Percentiles rank a stretch among this genome's conserved stretches.
Evolutionary conservation across 1,140 invertebrate species (phyloP).

Genomic region (Cydia strobilella): DNA sequence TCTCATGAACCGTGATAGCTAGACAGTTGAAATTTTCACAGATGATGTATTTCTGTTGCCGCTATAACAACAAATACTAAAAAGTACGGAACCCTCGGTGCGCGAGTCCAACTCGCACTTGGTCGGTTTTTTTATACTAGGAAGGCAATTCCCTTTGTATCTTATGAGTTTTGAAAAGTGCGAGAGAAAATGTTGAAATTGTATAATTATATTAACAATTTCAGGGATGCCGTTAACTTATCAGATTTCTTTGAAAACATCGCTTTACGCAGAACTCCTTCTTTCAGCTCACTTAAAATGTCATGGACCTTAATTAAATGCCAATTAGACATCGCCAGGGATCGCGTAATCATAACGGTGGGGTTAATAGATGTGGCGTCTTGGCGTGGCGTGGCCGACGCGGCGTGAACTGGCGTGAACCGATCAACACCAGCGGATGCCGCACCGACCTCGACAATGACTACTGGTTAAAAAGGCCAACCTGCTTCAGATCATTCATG

Average conservation of each 20-base stretch:
- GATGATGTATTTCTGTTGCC: too few relatives aligned
- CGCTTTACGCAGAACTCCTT: not conserved
- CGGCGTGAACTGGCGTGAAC: slow-evolving; percentile 23
- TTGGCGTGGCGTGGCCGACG: not conserved
- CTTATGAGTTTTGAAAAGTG: not conserved
- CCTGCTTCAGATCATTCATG: not conserved
- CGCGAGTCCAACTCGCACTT: too few relatives aligned
- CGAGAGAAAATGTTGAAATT: not conserved
- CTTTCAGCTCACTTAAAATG: not conserved
- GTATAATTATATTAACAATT: not conserved
- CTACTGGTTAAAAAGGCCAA: slow-evolving; percentile 15
- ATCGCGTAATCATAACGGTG: slow-evolving; percentile 16
- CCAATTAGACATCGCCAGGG: slow-evolving; percentile 21
- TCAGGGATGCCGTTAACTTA: not conserved
- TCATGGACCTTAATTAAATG: slow-evolving; percentile 28
- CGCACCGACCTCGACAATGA: slow-evolving; percentile 39
- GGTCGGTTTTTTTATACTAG: too few relatives aligned
- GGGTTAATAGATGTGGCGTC: slow-evolving; percentile 15
- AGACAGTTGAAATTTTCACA: too few relatives aligned
- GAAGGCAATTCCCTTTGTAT: too few relatives aligned
- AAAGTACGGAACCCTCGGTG: too few relatives aligned
- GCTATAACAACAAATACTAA: too few relatives aligned
- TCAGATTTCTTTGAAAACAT: not conserved
- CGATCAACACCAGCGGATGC: slow-evolving; percentile 44
- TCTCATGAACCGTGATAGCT: too few relatives aligned